Percentiles rank a stretch among this genome's conserved stretches.
phyloP scores from a whole-genome alignment of 2,888 invertebrate genomes.

The Drosophila neutralis region DNA sequence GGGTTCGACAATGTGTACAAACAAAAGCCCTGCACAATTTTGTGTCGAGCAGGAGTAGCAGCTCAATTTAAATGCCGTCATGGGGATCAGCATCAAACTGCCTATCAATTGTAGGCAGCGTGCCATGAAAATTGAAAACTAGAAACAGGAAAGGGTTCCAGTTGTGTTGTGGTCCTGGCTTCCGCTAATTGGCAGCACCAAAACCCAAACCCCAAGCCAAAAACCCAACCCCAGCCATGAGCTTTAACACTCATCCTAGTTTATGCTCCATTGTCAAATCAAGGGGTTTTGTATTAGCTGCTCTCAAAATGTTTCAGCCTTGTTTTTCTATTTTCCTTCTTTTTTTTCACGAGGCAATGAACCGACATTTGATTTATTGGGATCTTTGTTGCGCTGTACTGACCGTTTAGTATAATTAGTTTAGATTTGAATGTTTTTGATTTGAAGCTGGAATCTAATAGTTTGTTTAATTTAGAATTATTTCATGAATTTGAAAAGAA shows the following conservation, averaged over 20 bases:
- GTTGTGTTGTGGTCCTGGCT: constrained; percentile 23
- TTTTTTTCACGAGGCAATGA: constrained; percentile 15
- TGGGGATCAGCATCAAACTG: constrained; percentile 69
- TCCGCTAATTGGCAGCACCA: constrained; percentile 48
- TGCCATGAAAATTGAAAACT: constrained; percentile 77
- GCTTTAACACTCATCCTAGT: neutral
- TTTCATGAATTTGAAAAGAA: neutral
- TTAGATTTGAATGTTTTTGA: neutral
- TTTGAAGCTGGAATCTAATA: neutral
- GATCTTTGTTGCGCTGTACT: constrained; percentile 17
- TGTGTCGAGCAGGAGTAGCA: constrained; percentile 9
- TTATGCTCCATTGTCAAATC: constrained; percentile 40
- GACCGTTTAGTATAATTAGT: neutral
- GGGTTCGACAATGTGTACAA: constrained; percentile 34
- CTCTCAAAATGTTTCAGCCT: constrained; percentile 31
- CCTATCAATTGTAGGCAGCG: constrained; percentile 70
- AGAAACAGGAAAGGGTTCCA: constrained; percentile 45
- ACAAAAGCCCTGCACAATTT: constrained; percentile 13
- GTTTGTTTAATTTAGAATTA: neutral
- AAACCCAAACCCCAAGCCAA: neutral
- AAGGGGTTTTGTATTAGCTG: constrained; percentile 19
- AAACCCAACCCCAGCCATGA: neutral
- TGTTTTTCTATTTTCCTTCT: constrained; percentile 4
- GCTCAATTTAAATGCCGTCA: constrained; percentile 74
- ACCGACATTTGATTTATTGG: constrained; percentile 66